Evolutionary conservation across 2,113 vertebrate species (phyloP).

Genomic region (Microtus pennsylvanicus): DNA sequence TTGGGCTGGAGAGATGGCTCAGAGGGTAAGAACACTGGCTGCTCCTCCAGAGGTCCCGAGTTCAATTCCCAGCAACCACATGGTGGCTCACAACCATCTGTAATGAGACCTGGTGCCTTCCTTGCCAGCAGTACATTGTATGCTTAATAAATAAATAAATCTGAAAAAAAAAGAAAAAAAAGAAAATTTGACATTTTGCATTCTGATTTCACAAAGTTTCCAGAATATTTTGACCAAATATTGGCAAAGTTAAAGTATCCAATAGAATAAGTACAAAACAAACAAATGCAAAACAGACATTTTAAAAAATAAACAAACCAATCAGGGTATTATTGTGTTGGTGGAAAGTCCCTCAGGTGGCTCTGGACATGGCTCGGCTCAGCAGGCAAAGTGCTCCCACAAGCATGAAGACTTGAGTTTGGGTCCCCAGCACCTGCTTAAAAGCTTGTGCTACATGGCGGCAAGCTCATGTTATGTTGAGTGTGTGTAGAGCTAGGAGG

Average conservation of each 20-base stretch:
- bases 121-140: too few relatives aligned
- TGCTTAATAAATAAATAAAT: too few relatives aligned
- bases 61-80: too few relatives aligned
- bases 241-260: slow-evolving; percentile 22
- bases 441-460: too few relatives aligned
- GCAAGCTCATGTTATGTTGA: too few relatives aligned
- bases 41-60: too few relatives aligned
- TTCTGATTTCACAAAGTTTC: slow-evolving; percentile 37
- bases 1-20: not conserved
- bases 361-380: not conserved
- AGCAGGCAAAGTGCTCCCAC: not conserved
- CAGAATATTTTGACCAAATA: slow-evolving; percentile 42
- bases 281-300: slow-evolving; percentile 28
- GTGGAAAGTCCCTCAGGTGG: not conserved
- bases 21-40: too few relatives aligned
- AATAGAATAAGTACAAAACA: slow-evolving; percentile 15
- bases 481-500: not conserved
- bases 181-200: slow-evolving; percentile 20
- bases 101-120: too few relatives aligned
- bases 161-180: too few relatives aligned
- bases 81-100: too few relatives aligned
- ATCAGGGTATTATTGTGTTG: not conserved
- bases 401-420: not conserved
- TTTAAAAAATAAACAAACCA: not conserved
- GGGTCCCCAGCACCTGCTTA: too few relatives aligned